phyloP scores from a whole-genome alignment of 2,113 vertebrate genomes.

The Siniperca knerii region DNA sequence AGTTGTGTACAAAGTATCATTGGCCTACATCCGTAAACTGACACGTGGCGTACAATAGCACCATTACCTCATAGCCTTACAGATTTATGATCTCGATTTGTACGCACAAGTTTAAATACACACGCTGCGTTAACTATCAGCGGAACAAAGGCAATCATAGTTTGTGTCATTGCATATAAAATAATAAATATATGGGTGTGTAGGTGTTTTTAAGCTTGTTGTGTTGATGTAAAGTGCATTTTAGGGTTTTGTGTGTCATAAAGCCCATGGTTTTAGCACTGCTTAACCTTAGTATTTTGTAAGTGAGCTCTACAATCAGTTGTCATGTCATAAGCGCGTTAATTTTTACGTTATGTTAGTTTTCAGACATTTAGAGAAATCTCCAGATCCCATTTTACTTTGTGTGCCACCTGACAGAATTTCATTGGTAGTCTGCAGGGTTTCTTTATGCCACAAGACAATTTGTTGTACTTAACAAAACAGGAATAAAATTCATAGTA shows the following conservation, averaged over 20 bases:
- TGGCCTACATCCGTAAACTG: not conserved
- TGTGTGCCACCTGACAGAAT: too few relatives aligned
- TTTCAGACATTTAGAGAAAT: not conserved
- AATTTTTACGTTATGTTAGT: not conserved
- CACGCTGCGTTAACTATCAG: not conserved
- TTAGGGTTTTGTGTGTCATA: constrained; percentile 10
- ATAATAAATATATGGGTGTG: constrained; percentile 37
- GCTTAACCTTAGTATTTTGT: not conserved
- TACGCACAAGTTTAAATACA: constrained; percentile 5
- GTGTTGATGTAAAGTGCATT: not conserved
- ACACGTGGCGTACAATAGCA: not conserved
- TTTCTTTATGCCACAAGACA: too few relatives aligned
- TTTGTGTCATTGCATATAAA: constrained; percentile 29
- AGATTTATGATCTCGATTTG: constrained; percentile 24
- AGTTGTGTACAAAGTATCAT: not conserved
- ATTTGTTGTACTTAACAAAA: too few relatives aligned
- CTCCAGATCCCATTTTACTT: too few relatives aligned
- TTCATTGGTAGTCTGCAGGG: too few relatives aligned
- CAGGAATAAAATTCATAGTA: too few relatives aligned
- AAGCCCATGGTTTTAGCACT: not conserved
- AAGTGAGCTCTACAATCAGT: not conserved
- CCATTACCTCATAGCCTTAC: constrained; percentile 9
- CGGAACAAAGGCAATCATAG: constrained; percentile 1
- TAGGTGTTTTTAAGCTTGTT: not conserved
- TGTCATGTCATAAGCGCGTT: not conserved